Evolutionary conservation across 35 echinoderm and acorn worm species (phyloP), one percentile per base, ranked within the genome.

Genomic region (Stichopus chloronotus): DNA sequence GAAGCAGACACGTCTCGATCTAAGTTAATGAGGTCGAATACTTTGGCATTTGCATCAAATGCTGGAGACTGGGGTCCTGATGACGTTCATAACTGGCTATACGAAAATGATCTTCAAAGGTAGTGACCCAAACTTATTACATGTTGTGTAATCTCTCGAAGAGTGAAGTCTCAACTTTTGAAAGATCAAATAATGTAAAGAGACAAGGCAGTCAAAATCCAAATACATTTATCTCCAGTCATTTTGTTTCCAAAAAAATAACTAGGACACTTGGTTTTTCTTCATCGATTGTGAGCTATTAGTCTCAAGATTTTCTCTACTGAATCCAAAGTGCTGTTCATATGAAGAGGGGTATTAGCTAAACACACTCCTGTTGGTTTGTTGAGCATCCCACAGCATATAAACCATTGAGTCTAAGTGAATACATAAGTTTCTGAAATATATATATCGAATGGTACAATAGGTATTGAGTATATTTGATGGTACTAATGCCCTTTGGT

Each of bases 41-140:
- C 52, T 53, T 56, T 58, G 57, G 56, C 16, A 0, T 58, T 58
- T 20, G 13, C 5, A 5, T 12, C 82, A 11, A 58, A 56, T 85
- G 82, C 82, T 58, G 55, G 55, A 85, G 55, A 58, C 5, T 85
- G 82, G 82, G 57, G 55, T 6, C 53, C 82, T 23, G 55, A 58
- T 3, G 82, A 85, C 22, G 82, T 85, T 3, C 56, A 5, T 59
- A 59, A 58, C 17, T 85, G 82, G 82, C 56, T 85, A 16, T 20
- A 16, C 20, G 82, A 85, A n/a, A 85, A 85, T 85, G 82, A 85
- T 8, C 82, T 85, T 58, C 6, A 23, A 58, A 58, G 55, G 82
- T 85, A 55, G n/a, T 57, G 22, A 58, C 78, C 9, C 65, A 1
- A n/a, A 71, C 1, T 13, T 71, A 11, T 71, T 1, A 11, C 11